phyloP scores from a whole-genome alignment of 37 sponge, comb jelly and placozoan genomes.

The Cliona cf. orientalis region DNA sequence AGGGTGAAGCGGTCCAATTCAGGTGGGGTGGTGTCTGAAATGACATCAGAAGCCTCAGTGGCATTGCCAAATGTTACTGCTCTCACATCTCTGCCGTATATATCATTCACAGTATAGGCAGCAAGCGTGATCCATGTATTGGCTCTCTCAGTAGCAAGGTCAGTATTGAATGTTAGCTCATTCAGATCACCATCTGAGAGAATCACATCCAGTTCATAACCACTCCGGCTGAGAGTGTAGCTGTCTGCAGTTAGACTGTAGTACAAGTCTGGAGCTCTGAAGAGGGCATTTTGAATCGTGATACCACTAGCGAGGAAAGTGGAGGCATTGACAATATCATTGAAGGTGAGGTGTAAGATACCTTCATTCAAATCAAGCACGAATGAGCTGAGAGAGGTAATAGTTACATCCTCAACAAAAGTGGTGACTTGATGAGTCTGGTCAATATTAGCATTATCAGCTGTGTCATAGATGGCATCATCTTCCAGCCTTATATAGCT shows the following conservation, averaged over 20 bases:
- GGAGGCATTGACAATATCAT: slow-evolving; percentile 73
- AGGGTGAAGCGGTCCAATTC: slow-evolving; percentile 54
- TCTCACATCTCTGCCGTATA: slow-evolving; percentile 51
- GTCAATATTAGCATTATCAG: slow-evolving; percentile 40
- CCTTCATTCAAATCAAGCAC: slow-evolving; percentile 78
- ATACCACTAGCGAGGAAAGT: slow-evolving; percentile 74
- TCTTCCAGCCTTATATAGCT: slow-evolving; percentile 41
- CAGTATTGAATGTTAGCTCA: slow-evolving; percentile 55
- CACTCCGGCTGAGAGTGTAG: slow-evolving; percentile 32
- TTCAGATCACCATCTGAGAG: slow-evolving; percentile 79
- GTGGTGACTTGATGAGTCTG: background rate
- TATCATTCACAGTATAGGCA: slow-evolving; percentile 69
- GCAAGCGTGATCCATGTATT: slow-evolving; percentile 78
- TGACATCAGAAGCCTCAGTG: slow-evolving; percentile 40
- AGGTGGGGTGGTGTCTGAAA: slow-evolving; percentile 71
- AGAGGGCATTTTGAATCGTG: slow-evolving; percentile 66
- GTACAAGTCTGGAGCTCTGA: slow-evolving; percentile 33
- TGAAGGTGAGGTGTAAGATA: slow-evolving; percentile 69
- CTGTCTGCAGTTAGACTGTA: slow-evolving; percentile 59
- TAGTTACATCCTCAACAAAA: slow-evolving; percentile 45
- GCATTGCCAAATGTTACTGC: slow-evolving; percentile 82
- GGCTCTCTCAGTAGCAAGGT: slow-evolving; percentile 58
- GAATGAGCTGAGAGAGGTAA: slow-evolving; percentile 52
- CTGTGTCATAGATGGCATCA: slow-evolving; percentile 67
- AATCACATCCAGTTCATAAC: slow-evolving; percentile 63